These are phyloP conservation scores for Girardia tigrina DNA, from an alignment of 2,888 invertebrate genomes.

Conservation along the genomic window DNA sequence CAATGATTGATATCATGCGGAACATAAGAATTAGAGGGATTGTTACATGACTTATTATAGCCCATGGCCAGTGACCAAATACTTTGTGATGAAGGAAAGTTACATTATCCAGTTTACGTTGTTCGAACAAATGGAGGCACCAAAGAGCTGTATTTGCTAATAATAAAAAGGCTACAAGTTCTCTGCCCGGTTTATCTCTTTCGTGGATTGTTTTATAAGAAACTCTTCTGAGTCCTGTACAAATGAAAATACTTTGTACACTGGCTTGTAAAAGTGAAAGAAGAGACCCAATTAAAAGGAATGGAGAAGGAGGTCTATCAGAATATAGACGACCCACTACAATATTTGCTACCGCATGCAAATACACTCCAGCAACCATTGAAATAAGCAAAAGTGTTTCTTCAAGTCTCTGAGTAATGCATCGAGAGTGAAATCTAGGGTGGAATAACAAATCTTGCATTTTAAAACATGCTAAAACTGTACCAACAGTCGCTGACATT, in stretches of 20 bases:
- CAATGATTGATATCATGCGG: conserved; percentile 78
- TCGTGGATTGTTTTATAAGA: conserved; percentile 80
- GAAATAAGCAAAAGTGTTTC: conserved; percentile 65
- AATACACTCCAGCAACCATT: conserved; percentile 71
- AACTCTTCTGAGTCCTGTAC: conserved; percentile 74
- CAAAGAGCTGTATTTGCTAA: conserved; percentile 91
- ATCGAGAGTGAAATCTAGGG: conserved; percentile 31
- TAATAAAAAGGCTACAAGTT: conserved; percentile 80
- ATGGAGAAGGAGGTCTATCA: conserved; percentile 65
- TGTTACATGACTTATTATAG: conserved; percentile 76
- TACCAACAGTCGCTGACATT: conserved; percentile 70
- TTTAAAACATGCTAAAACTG: conserved; percentile 65
- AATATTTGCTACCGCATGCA: conserved; percentile 78
- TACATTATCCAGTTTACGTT: conserved; percentile 78
- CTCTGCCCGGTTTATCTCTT: conserved; percentile 80
- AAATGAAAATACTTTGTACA: conserved; percentile 78
- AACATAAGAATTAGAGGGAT: conserved; percentile 88
- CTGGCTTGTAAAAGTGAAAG: conserved; percentile 76
- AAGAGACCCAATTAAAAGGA: conserved; percentile 75
- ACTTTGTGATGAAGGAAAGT: conserved; percentile 67
- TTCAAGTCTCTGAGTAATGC: conserved; percentile 40
- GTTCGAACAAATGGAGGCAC: conserved; percentile 85
- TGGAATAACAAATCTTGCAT: conserved; percentile 56
- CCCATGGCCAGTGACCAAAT: conserved; percentile 82
- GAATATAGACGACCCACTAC: conserved; percentile 70